Evolutionary conservation across 2,888 invertebrate species (phyloP), one percentile per base, ranked within the genome.

Genomic region (Dasypolia templi): DNA sequence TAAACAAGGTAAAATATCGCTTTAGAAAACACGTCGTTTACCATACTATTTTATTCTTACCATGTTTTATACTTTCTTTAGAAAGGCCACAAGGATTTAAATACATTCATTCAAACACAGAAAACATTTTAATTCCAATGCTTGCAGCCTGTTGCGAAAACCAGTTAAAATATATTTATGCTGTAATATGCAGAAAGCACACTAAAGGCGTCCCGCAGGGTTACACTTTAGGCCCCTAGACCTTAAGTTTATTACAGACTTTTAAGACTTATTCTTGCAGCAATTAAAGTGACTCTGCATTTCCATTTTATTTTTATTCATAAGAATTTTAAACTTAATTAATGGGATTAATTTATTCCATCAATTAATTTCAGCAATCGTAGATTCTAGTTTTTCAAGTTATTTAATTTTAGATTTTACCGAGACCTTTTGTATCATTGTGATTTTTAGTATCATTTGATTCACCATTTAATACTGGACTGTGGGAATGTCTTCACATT

Each of bases 31-130:
- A 71, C 62, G 66, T 58, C 74, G 55, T 58, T 53, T 32, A 44
- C 66, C 56, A 68, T 53, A 59, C 53, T 56, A 67, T 79, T 74
- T 72, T 76, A 83, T 83, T 83, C 83, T 76, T 61, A 55, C 22
- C 78, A 83, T 81, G 83, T 74, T 58, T 79, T 67, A n/a, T n/a
- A 76, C 83, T 83, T 83, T 83, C 83, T 79, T n/a, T 83, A 83
- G 83, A 83, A 83, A 83, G 81, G 79, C 81, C 55, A 63, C 70
- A 81, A 79, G 81, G 79, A 83, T 83, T 72, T 81, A 83, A 78
- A 83, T 78, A 73, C 59, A 83, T 59, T 72, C 81, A 75, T 79
- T 71, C 80, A 80, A 82, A 83, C 67, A 83, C 77, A 75, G 78
- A 72, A 77, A 81, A 75, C 72, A 77, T 75, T 81, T 82, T 82